Conservation (phyloP, 1,140 invertebrate species). For the Drosophila mauritiana region DNA sequence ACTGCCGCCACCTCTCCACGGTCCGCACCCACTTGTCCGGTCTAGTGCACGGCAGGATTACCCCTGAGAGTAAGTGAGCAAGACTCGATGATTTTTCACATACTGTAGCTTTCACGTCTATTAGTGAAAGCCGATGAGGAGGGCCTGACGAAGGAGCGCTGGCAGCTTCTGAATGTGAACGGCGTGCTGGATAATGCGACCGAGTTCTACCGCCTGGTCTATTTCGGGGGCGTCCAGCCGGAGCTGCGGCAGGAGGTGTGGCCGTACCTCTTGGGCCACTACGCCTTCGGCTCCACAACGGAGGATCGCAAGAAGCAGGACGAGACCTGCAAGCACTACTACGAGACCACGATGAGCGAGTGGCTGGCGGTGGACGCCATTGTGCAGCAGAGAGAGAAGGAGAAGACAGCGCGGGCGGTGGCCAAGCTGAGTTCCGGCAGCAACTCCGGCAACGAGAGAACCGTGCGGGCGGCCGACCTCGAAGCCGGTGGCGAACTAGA, state of each 20-base stretch:
- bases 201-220: conserved; percentile 93
- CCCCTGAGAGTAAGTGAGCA: conserved; percentile 86
- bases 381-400: conserved; percentile 93
- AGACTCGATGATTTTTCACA: background rate
- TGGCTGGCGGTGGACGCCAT: conserved; percentile 97
- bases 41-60: conserved; percentile 90
- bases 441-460: conserved; percentile 82
- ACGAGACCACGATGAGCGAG: conserved; percentile 96
- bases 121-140: conserved; percentile 86
- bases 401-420: conserved; percentile 88
- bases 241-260: conserved; percentile 93
- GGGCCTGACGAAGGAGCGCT: conserved; percentile 89
- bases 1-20: conserved; percentile 95
- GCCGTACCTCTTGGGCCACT: conserved; percentile 96
- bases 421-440: conserved; percentile 87
- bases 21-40: conserved; percentile 96
- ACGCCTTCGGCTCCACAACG: conserved; percentile 90
- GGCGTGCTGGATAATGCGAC: conserved; percentile 87
- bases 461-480: conserved; percentile 60
- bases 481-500: conserved; percentile 76
- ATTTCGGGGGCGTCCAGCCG: conserved; percentile 93
- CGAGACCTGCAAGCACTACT: conserved; percentile 88
- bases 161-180: conserved; percentile 87
- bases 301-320: conserved; percentile 90
- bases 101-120: background rate